Conservation (phyloP, 2,888 invertebrate genomes). For the Xestia sexstrigata region DNA sequence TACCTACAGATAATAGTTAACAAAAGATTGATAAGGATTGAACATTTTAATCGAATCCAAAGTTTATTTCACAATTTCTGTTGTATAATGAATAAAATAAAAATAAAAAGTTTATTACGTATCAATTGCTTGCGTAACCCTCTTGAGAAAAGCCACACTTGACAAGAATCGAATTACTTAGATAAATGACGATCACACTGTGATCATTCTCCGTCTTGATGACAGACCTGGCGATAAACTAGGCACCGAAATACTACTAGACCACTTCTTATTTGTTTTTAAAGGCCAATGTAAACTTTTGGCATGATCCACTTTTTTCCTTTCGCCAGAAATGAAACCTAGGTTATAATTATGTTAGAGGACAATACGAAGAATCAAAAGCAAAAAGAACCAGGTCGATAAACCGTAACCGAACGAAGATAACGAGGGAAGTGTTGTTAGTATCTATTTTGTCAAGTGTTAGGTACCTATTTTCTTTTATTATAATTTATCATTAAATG, state of each 20-base stretch:
- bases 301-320: too few species aligned
- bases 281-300: too few species aligned
- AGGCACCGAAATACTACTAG: background rate
- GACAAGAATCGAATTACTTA: conserved; percentile 13
- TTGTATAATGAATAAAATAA: conserved; percentile 3
- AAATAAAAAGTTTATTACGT: too few species aligned
- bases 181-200: conserved; percentile 31
- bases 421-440: too few species aligned
- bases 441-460: too few species aligned
- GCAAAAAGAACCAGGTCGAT: too few species aligned
- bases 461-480: too few species aligned
- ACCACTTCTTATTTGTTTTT: background rate
- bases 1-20: conserved; percentile 12
- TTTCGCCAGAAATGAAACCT: too few species aligned
- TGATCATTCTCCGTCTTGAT: conserved; percentile 24
- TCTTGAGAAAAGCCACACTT: conserved; percentile 40
- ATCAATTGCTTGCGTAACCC: conserved; percentile 26
- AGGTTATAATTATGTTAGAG: too few species aligned
- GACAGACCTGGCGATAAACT: background rate
- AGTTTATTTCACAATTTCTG: conserved; percentile 10
- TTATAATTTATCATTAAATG: too few species aligned
- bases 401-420: too few species aligned
- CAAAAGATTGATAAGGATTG: conserved; percentile 17
- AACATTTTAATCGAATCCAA: background rate
- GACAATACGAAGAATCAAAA: too few species aligned